These are phyloP conservation scores for Narcine bancroftii DNA, from an alignment of 2,113 vertebrate species.

Conservation along the genomic window DNA sequence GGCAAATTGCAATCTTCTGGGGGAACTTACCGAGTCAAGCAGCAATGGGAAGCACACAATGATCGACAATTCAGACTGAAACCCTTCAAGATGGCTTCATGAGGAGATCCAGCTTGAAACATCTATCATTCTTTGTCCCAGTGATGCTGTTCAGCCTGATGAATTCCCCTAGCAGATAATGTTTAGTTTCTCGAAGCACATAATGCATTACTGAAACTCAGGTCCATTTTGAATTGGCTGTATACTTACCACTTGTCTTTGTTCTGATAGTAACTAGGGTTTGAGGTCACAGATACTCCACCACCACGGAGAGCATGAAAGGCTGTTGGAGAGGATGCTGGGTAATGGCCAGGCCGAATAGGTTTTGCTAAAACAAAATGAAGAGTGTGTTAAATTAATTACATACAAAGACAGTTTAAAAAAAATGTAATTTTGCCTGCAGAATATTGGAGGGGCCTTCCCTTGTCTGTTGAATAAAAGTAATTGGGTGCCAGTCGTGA, in stretches of 20 bases:
- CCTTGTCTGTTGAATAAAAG: not conserved
- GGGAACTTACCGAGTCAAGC: too few relatives aligned
- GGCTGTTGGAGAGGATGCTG: constrained; percentile 69
- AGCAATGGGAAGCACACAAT: too few relatives aligned
- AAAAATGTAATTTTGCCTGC: not conserved
- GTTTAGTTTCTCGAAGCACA: not conserved
- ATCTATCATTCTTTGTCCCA: too few relatives aligned
- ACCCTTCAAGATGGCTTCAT: too few relatives aligned
- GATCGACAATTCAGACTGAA: too few relatives aligned
- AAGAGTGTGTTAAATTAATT: not conserved
- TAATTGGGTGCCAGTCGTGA: not conserved
- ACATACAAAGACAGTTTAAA: not conserved
- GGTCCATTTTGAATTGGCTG: not conserved
- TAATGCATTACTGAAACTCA: too few relatives aligned
- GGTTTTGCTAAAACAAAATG: constrained; percentile 69
- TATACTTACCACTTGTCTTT: constrained; percentile 51
- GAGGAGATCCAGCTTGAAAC: too few relatives aligned
- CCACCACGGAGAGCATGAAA: constrained; percentile 65
- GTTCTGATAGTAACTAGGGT: constrained; percentile 62
- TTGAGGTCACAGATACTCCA: constrained; percentile 52
- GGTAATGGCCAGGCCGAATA: constrained; percentile 81
- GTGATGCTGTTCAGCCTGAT: too few relatives aligned
- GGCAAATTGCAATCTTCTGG: too few relatives aligned
- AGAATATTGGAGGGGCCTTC: not conserved
- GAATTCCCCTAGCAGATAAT: too few relatives aligned